These are phyloP conservation scores for Patella vulgata DNA, from an alignment of 1,140 invertebrate species.

Conservation along the genomic window DNA sequence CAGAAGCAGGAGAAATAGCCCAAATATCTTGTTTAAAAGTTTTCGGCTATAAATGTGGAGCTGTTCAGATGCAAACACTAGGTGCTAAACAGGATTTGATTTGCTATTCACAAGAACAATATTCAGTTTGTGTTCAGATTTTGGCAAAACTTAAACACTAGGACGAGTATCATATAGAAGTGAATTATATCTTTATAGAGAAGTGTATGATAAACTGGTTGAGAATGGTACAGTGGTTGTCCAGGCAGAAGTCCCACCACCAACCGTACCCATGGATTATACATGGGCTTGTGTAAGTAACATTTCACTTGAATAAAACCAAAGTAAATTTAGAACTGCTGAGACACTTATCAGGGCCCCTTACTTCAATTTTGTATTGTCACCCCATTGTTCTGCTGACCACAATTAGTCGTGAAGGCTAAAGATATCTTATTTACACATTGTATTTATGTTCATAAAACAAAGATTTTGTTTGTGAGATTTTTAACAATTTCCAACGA, in stretches of 20 bases:
- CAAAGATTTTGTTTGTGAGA: too few species aligned
- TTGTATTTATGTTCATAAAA: too few species aligned
- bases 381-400: neutral
- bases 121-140: conserved; percentile 1
- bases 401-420: neutral
- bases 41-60: too few species aligned
- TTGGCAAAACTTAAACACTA: too few species aligned
- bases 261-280: conserved; percentile 99
- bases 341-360: neutral
- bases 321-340: neutral
- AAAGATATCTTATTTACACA: neutral
- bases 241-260: conserved; percentile 91
- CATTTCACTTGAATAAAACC: neutral
- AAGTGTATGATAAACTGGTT: conserved; percentile 82
- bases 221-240: conserved; percentile 85
- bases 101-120: neutral
- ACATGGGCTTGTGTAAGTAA: conserved; percentile 89
- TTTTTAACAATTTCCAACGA: too few species aligned
- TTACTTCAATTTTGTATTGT: neutral
- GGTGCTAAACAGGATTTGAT: neutral
- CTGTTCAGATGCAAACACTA: too few species aligned
- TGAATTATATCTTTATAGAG: too few species aligned
- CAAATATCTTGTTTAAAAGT: too few species aligned
- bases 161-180: too few species aligned
- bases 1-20: too few species aligned